phyloP scores from a whole-genome alignment of 2,113 vertebrate species.

The Corynorhinus townsendii region DNA sequence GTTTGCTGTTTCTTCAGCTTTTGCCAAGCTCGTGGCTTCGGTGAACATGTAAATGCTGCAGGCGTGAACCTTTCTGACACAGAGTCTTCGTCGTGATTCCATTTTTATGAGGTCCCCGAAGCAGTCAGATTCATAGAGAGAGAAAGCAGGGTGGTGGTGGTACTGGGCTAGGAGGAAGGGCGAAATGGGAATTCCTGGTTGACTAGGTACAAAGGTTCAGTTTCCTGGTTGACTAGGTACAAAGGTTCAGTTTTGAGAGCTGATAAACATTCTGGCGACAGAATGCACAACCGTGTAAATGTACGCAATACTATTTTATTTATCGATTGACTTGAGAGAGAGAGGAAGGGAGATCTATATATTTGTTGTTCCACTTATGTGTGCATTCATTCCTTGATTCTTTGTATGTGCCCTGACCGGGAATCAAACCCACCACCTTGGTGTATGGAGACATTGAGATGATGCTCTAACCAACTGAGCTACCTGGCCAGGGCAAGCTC shows the following conservation, averaged over 20 bases:
- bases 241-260: not conserved
- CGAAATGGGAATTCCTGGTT: not conserved
- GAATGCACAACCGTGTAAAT: not conserved
- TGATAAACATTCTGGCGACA: not conserved
- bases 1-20: conserved; percentile 44
- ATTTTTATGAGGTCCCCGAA: not conserved
- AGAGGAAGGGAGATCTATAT: too few relatives aligned
- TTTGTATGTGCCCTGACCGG: not conserved
- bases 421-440: not conserved
- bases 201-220: not conserved
- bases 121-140: too few relatives aligned
- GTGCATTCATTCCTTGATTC: not conserved
- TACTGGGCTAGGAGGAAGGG: too few relatives aligned
- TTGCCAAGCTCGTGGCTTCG: not conserved
- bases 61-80: not conserved
- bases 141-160: not conserved
- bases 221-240: not conserved
- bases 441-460: not conserved
- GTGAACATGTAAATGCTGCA: not conserved
- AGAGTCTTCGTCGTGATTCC: not conserved
- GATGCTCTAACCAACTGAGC: not conserved
- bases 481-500: not conserved
- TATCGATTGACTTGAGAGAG: not conserved
- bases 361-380: not conserved
- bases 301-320: not conserved